phyloP scores from a whole-genome alignment of 2,797 vertebrate genomes.

The Anguilla marmorata region DNA sequence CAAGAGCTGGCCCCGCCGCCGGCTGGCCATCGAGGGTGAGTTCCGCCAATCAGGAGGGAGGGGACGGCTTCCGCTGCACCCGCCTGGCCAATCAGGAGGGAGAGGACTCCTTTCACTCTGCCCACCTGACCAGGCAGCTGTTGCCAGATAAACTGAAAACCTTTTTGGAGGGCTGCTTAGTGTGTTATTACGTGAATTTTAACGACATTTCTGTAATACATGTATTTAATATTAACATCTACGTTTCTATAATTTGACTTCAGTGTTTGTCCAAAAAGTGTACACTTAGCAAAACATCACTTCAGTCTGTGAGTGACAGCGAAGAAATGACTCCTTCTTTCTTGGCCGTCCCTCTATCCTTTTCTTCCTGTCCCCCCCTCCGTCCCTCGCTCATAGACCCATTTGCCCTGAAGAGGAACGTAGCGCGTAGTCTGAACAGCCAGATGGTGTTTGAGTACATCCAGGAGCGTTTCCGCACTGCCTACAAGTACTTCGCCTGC shows the following conservation, averaged over 20 bases:
- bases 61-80: not conserved
- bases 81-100: not conserved
- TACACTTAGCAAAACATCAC: too few species aligned
- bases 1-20: slow-evolving; percentile 96
- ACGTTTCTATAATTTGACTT: not conserved
- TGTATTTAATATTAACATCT: not conserved
- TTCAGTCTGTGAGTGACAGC: not conserved
- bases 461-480: slow-evolving; percentile 91
- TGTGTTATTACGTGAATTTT: not conserved
- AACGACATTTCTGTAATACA: too few species aligned
- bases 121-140: not conserved
- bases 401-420: slow-evolving; percentile 95
- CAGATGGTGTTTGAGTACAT: slow-evolving; percentile 99
- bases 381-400: slow-evolving; percentile 74
- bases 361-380: not conserved
- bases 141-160: not conserved
- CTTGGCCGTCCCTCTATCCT: not conserved
- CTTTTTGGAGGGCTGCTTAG: not conserved
- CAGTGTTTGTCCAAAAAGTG: not conserved
- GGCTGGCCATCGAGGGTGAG: slow-evolving; percentile 94
- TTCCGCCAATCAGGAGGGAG: not conserved
- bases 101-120: not conserved
- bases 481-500: slow-evolving; percentile 95
- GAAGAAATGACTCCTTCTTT: not conserved
- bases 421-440: slow-evolving; percentile 95